These are phyloP conservation scores for Psilopsiagon aymara DNA, from an alignment of 2,113 vertebrate species.

Conservation along the genomic window DNA sequence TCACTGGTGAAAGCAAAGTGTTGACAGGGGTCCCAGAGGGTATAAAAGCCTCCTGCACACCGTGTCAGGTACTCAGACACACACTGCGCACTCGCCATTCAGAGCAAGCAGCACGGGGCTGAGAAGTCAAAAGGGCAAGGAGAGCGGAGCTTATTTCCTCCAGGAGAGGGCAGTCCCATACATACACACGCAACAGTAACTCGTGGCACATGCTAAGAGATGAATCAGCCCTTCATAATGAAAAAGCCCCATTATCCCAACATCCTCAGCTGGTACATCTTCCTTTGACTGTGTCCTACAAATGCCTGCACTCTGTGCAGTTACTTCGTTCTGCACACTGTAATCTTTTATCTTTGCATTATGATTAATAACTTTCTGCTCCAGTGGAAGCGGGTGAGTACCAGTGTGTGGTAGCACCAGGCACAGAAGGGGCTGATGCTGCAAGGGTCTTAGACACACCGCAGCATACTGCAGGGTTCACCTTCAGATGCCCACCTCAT, in stretches of 20 bases:
- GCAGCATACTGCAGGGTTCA: neutral
- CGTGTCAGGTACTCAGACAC: rapidly evolving
- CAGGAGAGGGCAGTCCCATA: slow-evolving; percentile 33
- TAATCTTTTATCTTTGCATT: slow-evolving; percentile 6
- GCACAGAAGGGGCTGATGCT: rapidly evolving
- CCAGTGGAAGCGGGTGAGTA: neutral
- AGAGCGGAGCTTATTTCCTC: neutral
- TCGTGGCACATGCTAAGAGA: neutral
- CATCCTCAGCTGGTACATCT: neutral
- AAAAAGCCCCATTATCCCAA: neutral
- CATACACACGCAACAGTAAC: neutral
- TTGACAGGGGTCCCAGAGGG: neutral
- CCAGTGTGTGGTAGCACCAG: rapidly evolving
- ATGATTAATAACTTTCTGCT: neutral
- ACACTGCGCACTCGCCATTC: neutral
- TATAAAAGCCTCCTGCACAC: neutral
- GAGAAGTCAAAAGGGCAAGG: neutral
- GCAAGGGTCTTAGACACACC: rapidly evolving
- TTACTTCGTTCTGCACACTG: neutral
- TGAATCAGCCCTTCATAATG: neutral
- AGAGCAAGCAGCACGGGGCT: neutral
- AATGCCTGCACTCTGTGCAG: neutral
- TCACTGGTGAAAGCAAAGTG: neutral
- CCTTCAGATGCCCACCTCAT: neutral
- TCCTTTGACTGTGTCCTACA: neutral